These are phyloP conservation scores for Eupithecia exiguata DNA, from an alignment of 2,888 invertebrate species.

Conservation along the genomic window DNA sequence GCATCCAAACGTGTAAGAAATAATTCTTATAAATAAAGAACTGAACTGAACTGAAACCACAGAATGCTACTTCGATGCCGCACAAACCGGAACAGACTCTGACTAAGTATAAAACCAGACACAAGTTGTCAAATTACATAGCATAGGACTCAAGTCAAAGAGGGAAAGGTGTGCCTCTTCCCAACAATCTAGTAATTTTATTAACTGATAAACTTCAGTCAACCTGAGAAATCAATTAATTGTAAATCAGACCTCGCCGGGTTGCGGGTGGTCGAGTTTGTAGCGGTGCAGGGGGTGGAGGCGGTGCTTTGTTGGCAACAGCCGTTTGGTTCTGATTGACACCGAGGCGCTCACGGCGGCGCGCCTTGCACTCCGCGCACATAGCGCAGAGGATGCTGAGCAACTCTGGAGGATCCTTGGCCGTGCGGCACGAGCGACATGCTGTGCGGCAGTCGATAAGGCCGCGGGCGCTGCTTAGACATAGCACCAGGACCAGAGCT, in stretches of 20 bases:
- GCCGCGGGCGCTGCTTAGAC: constrained; percentile 22
- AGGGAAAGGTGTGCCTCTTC: background rate
- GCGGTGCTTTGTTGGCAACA: background rate
- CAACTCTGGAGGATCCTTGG: constrained; percentile 48
- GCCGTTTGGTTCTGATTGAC: background rate
- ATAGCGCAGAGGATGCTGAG: constrained; percentile 72
- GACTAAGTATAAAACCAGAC: background rate
- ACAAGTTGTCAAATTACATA: background rate
- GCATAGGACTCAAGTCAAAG: background rate
- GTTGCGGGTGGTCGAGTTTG: background rate
- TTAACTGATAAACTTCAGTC: background rate
- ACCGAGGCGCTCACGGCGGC: constrained; percentile 48
- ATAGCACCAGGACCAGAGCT: background rate
- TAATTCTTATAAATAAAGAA: too few relatives aligned
- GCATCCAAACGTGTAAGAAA: too few relatives aligned
- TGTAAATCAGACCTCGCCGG: background rate
- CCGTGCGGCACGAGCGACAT: constrained; percentile 59
- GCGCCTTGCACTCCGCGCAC: constrained; percentile 69
- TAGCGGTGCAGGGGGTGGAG: background rate
- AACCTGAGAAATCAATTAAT: background rate
- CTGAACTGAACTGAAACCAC: too few relatives aligned
- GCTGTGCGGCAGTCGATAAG: constrained; percentile 64
- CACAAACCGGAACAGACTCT: background rate
- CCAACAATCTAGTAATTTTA: background rate
- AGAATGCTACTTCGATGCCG: background rate